Base-by-base conservation (phyloP, 2,888 invertebrate species). In the Andrena haemorrhoa region DNA sequence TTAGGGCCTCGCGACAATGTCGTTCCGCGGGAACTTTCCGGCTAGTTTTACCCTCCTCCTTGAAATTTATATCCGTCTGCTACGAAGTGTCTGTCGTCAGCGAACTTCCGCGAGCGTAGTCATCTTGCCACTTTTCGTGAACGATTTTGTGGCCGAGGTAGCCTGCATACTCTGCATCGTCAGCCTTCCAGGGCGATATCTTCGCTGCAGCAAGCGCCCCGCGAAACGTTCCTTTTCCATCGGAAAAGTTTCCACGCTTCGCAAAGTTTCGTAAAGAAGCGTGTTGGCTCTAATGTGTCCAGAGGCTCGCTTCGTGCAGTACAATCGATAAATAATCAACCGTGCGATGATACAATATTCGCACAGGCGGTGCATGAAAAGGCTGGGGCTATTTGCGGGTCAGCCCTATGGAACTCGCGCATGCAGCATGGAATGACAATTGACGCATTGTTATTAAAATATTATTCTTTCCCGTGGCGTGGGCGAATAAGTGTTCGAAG, bases 51-150 rank as follows among this genome's bases (percentile, higher is more conserved):
- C 61, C 61, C 56, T 56, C 56, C 56, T 26, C 8, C 56, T 16
- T 26, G 16, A 29, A 66, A 80, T 80, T 80, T 71, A 71, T 71
- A 68, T 63, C 63, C 29, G 65, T 61, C 79, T 47, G 56, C 10
- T 26, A 20, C 20, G 20, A 49, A 75, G 69, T 41, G 69, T 41
- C 69, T 41, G 35, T 56, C 41, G 69, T 56, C 69, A 29, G 56
- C 41, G 56, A 69, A 58, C 69, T 69, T 41, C 35, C 41, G 26
- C 69, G 35, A 53, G 29, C 51, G 51, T 33, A 23, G 56, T 56
- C 56, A 56, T 56, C 56, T 53, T 31, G 29, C 49, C 49, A 49
- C 65, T 66, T 53, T 35, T 68, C 53, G 53, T 20, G 33, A 56
- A 23, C 53, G 53, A 68, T 68, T 53, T 60, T 60, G 7, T n/a